phyloP scores from a whole-genome alignment of 2,888 invertebrate genomes.

The Melitaea athalia region DNA sequence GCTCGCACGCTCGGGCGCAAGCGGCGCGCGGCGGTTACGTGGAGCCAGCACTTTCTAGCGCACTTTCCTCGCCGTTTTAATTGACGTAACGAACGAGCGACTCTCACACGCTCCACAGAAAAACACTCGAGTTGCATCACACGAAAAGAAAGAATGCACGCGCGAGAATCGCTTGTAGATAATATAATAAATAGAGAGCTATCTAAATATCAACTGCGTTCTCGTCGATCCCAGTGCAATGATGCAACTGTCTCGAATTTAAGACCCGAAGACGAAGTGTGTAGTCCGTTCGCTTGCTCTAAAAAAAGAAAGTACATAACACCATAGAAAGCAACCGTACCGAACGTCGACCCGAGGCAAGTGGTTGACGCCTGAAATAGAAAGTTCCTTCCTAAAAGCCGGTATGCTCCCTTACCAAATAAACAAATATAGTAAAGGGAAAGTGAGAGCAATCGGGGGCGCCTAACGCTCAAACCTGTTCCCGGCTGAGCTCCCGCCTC shows the following conservation, averaged over 20 bases:
- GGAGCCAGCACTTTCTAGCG: conserved; percentile 72
- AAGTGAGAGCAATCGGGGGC: conserved; percentile 75
- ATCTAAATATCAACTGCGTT: conserved; percentile 8
- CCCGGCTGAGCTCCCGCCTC: conserved; percentile 44
- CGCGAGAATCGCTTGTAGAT: conserved; percentile 60
- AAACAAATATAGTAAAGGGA: conserved; percentile 71
- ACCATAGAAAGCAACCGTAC: conserved; percentile 75
- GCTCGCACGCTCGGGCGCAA: conserved; percentile 28
- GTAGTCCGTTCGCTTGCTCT: conserved; percentile 54
- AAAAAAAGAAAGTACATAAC: conserved; percentile 80
- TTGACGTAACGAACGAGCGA: conserved; percentile 79
- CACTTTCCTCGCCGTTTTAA: conserved; percentile 77
- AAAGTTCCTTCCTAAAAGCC: conserved; percentile 76
- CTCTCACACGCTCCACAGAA: conserved; percentile 74
- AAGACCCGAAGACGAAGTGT: conserved; percentile 61
- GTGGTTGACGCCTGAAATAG: conserved; percentile 75
- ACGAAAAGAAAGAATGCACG: conserved; percentile 78
- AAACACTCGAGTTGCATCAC: conserved; percentile 77
- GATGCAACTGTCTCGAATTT: conserved; percentile 44
- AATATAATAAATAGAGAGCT: conserved; percentile 11
- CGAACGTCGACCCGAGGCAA: conserved; percentile 76
- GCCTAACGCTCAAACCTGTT: conserved; percentile 64
- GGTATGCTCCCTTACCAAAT: conserved; percentile 75
- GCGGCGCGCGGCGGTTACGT: conserved; percentile 61
- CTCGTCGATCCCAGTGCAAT: conserved; percentile 43